Evolutionary conservation across 2,888 invertebrate genomes (phyloP), one percentile per base, ranked within the genome.

Genomic region (Cheilosia vulpina): DNA sequence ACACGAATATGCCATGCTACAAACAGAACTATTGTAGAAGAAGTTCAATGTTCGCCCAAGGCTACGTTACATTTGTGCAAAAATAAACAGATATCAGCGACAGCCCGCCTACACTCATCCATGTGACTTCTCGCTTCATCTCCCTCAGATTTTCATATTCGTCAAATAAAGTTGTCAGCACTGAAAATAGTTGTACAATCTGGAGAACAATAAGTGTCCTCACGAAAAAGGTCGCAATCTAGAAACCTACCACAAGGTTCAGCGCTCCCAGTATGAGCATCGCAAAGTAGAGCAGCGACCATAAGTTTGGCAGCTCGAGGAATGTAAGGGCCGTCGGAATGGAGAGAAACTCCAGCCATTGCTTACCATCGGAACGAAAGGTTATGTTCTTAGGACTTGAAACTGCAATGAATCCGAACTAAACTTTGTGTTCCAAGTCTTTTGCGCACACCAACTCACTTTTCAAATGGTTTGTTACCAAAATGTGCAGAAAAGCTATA

Each of bases 401-500:
- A 31, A 50, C 84, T 84, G 31, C 13, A 79, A 47, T 2, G 47
- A 17, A 17, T 3, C 3, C 19, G 17, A 19, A n/a, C 17, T 45
- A 15, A 45, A 17, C 11, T 47, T 47, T 9, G 17, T 2, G 7
- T 17, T 19, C 19, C 19, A n/a, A 17, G 45, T 19, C 17, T 9
- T 47, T 47, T 13, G 13, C 11, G 9, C 1, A n/a, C 9, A n/a
- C 2, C n/a, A 2, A 19, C 72, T 72, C 63, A 85, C 85, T 68
- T 2, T 68, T 85, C 66, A 85, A 45, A 7, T 85, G 85, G 24
- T 81, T 81, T 15, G 81, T 68, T 2, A 81, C 81, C 21, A 85
- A 27, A 1, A 81, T 85, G 41, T 85, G 96, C 95, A 68, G 94
- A 93, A 34, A 94, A 93, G 66, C 97, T 94, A 2, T 95, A 93